Evolutionary conservation across 2,888 invertebrate species (phyloP).

Genomic region (Cephalotes varians): DNA sequence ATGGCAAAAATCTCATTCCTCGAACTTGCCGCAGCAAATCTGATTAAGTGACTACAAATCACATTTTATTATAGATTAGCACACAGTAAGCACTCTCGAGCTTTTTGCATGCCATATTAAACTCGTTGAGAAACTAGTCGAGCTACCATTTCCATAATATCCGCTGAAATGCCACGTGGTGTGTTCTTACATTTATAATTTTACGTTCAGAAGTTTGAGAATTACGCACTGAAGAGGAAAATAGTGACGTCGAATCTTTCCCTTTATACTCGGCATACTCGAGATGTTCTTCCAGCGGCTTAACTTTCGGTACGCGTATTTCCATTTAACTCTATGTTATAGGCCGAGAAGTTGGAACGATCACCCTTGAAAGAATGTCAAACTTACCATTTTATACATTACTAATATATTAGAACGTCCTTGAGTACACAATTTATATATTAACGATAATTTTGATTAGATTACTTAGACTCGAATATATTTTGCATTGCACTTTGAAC

Average conservation of each 20-base stretch:
- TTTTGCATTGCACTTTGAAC: conserved; percentile 3
- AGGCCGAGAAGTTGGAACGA: conserved; percentile 5
- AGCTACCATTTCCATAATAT: not conserved
- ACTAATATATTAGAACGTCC: not conserved
- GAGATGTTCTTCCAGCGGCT: conserved; percentile 24
- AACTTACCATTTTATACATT: not conserved
- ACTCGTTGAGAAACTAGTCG: not conserved
- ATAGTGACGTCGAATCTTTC: conserved; percentile 21
- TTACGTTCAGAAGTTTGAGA: conserved; percentile 26
- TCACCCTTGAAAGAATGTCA: not conserved
- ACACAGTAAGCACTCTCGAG: not conserved
- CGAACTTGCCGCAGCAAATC: not conserved
- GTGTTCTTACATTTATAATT: conserved; percentile 41
- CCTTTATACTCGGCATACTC: not conserved
- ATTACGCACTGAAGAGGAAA: conserved; percentile 17
- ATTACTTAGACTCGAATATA: conserved; percentile 3
- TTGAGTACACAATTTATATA: not conserved
- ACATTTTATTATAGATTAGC: conserved; percentile 18
- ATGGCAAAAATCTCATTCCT: not conserved
- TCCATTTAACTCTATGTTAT: not conserved
- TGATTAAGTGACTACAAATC: not conserved
- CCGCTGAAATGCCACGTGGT: not conserved
- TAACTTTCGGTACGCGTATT: conserved; percentile 12
- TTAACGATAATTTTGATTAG: not conserved
- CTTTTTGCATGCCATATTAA: not conserved